Evolutionary conservation across 2,888 invertebrate species (phyloP), one percentile per base, ranked within the genome.

Genomic region (Vanessa cardui): DNA sequence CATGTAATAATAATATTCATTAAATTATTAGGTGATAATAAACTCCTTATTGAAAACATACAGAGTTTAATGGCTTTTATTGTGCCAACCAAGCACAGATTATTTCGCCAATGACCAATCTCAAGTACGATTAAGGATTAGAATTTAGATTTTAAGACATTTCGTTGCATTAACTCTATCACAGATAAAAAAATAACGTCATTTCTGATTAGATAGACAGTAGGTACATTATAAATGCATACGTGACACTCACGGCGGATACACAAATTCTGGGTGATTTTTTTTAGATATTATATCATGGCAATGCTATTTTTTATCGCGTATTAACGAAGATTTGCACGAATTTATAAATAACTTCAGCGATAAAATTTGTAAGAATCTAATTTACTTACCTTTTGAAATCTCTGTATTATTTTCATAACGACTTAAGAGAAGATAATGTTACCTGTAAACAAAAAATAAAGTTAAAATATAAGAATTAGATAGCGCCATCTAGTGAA

Each of bases 401-500:
- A 39, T 39, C 12, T 39, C 12, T 39, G 4, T 0, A 12, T 9
- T 50, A 21, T 50, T 20, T 26, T 50, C 26, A 2, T 50, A 12
- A 21, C 52, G n/a, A 4, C 7, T 16, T 15, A 54, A 31, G 52
- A 16, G 49, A 60, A 49, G 33, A 18, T 6, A 18, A 47, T 16
- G 33, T 58, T 69, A 69, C 69, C 69, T 66, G 69, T n/a, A 62
- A 69, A 47, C 12, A 63, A 54, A 54, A 21, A 56, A 59, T 31
- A 50, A 9, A n/a, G n/a, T 4, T 45, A 47, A 39, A 46, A 0
- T 45, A 20, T 16, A 6, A 18, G 6, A 31, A 1, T 7, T 12
- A 39, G 2, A 46, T 9, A 67, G 12, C 72, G 74, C 75, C 75
- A 74, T 72, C 75, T 75, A 58, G n/a, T 70, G 47, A 20, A 16